phyloP scores from a whole-genome alignment of 1,140 invertebrate genomes.

The Eciton burchellii region DNA sequence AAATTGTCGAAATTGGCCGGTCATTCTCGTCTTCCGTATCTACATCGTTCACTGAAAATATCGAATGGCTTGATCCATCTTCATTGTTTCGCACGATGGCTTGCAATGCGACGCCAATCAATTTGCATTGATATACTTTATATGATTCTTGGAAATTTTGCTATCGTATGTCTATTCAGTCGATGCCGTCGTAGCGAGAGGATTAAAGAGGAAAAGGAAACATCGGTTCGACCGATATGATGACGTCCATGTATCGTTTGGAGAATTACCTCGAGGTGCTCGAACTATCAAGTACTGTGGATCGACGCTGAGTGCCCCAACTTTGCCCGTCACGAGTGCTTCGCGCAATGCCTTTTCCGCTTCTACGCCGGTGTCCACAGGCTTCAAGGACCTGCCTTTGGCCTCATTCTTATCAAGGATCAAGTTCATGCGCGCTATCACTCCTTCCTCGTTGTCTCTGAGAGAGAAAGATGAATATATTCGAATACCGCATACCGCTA shows the following conservation, averaged over 20 bases:
- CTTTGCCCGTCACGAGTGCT: constrained; percentile 89
- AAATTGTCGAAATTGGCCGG: constrained; percentile 72
- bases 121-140: not conserved
- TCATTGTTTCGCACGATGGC: too few relatives aligned
- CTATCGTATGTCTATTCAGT: too few relatives aligned
- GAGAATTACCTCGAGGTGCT: constrained; percentile 84
- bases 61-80: not conserved
- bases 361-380: constrained; percentile 83
- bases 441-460: constrained; percentile 85
- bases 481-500: not conserved
- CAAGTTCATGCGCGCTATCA: constrained; percentile 89
- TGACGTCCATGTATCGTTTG: not conserved
- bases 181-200: too few relatives aligned
- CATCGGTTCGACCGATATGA: not conserved
- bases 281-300: constrained; percentile 90
- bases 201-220: not conserved
- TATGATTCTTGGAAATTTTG: not conserved
- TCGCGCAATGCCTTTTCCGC: constrained; percentile 87
- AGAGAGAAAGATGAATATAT: constrained; percentile 18
- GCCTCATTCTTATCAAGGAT: constrained; percentile 89
- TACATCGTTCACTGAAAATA: constrained; percentile 77
- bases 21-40: constrained; percentile 77
- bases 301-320: constrained; percentile 92
- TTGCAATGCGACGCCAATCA: not conserved
- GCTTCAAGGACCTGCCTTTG: constrained; percentile 86